Percentiles rank a stretch among this genome's conserved stretches.
phyloP scores from a whole-genome alignment of 2,888 invertebrate genomes.

The Polyommatus iphigenia region DNA sequence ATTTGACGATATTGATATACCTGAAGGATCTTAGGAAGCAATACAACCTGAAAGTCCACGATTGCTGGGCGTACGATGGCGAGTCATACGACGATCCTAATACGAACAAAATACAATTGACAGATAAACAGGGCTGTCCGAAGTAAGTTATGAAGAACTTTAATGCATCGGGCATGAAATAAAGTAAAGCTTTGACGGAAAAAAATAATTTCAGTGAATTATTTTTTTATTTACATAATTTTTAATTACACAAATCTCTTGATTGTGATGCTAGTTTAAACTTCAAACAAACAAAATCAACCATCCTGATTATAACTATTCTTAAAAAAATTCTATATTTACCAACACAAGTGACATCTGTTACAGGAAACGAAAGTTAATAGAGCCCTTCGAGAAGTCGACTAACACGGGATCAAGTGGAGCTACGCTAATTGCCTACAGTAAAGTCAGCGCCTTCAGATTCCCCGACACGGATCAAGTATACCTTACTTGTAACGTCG shows the following conservation, averaged over 20 bases:
- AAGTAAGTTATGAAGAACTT: constrained; percentile 63
- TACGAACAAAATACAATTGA: constrained; percentile 82
- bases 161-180: too few species aligned
- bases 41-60: constrained; percentile 84
- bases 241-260: background rate
- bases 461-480: constrained; percentile 87
- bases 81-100: constrained; percentile 80
- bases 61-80: constrained; percentile 87
- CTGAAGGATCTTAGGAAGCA: constrained; percentile 82
- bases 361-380: constrained; percentile 82
- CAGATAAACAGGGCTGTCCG: constrained; percentile 84
- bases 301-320: background rate
- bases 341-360: background rate
- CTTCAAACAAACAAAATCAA: background rate
- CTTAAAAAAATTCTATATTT: background rate
- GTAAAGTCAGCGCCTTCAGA: constrained; percentile 85
- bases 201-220: too few species aligned
- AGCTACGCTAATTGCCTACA: constrained; percentile 83
- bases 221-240: too few species aligned
- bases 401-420: constrained; percentile 80
- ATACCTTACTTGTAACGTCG: constrained; percentile 86
- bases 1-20: constrained; percentile 85
- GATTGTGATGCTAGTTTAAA: background rate
- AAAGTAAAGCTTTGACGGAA: too few species aligned
- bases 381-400: constrained; percentile 83